Evolutionary conservation across 1,140 invertebrate genomes (phyloP), one percentile per base, ranked within the genome.

Genomic region (Bombus waltoni): DNA sequence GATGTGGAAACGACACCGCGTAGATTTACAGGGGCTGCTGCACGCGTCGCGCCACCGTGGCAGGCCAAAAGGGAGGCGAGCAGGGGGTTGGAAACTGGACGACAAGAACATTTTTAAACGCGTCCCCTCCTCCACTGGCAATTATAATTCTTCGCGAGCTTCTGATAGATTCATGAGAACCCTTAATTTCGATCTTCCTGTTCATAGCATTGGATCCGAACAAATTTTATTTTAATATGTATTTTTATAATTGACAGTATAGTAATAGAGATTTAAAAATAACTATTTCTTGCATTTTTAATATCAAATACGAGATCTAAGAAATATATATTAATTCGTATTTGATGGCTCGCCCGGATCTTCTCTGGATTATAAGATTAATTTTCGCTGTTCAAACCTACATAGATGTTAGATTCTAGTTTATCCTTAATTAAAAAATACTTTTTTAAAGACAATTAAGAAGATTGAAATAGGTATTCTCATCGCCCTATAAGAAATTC

Each of bases 1-100:
- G 95, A 95, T 94, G 94, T 95, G 95, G 93, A 95, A 95, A 95
- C 93, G 95, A 95, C 95, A 95, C 92, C 92, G 88, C 90, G 88
- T 93, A 94, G 93, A 95, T 95, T 95, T 95, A 95, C 94, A 93
- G 91, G 78, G 90, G 89, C 88, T 75, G 65, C 79, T 78, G 81
- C 91, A 89, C 86, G 90, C 92, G 91, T 85, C 83, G n/a, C 40
- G 80, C 83, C 89, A 76, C 86, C 73, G 10, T 10, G 32, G 35
- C 25, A 9, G 18, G 57, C 11, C 22, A 22, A 10, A 25, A 13
- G 32, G n/a, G 62, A 2, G 38, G 28, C 3, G 62, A 18, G 0
- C n/a, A 47, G 85, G 73, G 66, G 68, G 59, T 28, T 59, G 28
- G 44, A 35, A 40, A 44, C 66, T 83, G 79, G 65, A 90, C 86